Evolutionary conservation across 2,113 vertebrate species (phyloP).

Genomic region (Phocoena phocoena): DNA sequence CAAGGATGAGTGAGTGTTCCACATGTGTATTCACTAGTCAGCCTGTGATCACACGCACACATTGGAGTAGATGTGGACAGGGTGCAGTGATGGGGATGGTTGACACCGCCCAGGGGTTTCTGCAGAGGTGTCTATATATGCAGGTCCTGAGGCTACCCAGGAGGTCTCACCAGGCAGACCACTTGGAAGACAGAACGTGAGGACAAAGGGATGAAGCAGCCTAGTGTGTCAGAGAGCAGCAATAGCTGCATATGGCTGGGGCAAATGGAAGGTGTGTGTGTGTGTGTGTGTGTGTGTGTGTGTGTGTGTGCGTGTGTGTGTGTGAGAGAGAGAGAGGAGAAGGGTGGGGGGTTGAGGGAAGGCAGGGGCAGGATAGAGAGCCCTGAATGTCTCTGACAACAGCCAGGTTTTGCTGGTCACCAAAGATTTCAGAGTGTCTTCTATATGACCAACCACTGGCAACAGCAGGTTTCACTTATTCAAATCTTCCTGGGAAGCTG

Average conservation of each 20-base stretch:
- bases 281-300: not conserved
- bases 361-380: not conserved
- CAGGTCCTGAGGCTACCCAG: not conserved
- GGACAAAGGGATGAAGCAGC: not conserved
- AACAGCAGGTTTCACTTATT: not conserved
- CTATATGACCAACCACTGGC: not conserved
- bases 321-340: no score
- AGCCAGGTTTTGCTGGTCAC: not conserved
- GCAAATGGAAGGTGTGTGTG: not conserved
- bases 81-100: not conserved
- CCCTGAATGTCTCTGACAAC: not conserved
- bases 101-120: not conserved
- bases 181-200: not conserved
- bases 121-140: not conserved
- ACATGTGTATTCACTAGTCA: fast-evolving
- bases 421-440: not conserved
- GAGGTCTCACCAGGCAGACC: not conserved
- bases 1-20: not conserved
- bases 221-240: not conserved
- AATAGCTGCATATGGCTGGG: not conserved
- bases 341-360: not conserved
- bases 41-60: fast-evolving
- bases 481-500: not conserved
- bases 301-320: no score
- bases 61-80: not conserved